Base-by-base conservation (phyloP, 1,140 invertebrate genomes). In the Zaprionus lachaisei region DNA sequence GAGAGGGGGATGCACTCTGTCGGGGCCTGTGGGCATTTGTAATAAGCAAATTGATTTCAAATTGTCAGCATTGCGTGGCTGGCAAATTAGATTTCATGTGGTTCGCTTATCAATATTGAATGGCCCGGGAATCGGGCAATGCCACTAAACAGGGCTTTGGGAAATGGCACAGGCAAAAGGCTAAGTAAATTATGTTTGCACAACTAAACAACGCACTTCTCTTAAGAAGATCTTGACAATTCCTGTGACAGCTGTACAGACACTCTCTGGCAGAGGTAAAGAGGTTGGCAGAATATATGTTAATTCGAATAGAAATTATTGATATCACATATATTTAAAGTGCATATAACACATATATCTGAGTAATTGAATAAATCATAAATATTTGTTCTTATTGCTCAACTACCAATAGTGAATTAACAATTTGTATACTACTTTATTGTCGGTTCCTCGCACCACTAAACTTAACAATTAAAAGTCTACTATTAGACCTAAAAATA, bases 1-100 rank as follows among this genome's bases (percentile, higher is more conserved):
- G 17, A 15, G 55, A 1, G 24, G 26, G 26, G 0, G 4, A 54
- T 6, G 5, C n/a, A 12, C 49, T 26, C 22, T 12, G 49, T 17
- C 26, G 51, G 68, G 70, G 38, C 41, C 6, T 67, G 58, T 83
- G 76, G 66, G 62, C 67, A 72, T 83, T 84, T 84, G 65, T 89
- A 89, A 89, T 89, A 81, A 79, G 74, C 63, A 81, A 89, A 89
- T 89, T 89, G 84, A 89, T 89, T 89, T 89, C 66, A 81, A 89
- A 89, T 84, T 73, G 81, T 89, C 84, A 81, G 70, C 78, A 72
- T 81, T 77, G 74, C 66, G 67, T 71, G 81, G 83, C 57, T 64
- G 38, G 66, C 41, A 87, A 87, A 87, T 87, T 87, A 89, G 80
- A 89, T 87, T 87, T 72, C 51, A 24, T 64, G 68, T 63, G 69